A percentile compares a stretch with the other conserved stretches of the same genome.
These are phyloP conservation scores for Elephas maximus DNA, from an alignment of 2,113 vertebrate genomes.

Conservation along the genomic window DNA sequence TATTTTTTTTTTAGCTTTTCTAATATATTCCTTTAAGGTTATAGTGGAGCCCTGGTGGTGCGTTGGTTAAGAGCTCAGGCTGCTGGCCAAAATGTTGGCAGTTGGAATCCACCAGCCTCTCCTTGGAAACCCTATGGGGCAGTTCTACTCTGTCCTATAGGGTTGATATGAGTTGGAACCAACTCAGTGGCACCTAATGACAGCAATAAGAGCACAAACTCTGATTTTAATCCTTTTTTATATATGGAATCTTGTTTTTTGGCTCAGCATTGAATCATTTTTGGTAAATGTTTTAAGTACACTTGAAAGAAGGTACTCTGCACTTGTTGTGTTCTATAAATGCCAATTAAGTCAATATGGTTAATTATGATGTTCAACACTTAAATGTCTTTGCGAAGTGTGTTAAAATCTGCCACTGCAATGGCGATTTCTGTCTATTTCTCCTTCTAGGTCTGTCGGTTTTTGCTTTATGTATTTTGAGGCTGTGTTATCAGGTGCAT, in stretches of 20 bases:
- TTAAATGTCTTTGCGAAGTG: background rate
- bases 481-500: background rate
- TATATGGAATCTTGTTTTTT: background rate
- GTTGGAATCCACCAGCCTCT: no score
- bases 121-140: no score
- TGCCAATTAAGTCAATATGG: background rate
- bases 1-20: background rate
- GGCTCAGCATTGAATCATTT: background rate
- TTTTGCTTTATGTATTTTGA: constrained; percentile 17
- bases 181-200: no score
- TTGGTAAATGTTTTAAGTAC: constrained; percentile 8
- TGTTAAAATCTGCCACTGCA: no score
- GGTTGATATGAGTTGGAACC: no score
- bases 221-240: background rate
- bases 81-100: no score
- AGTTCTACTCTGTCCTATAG: no score
- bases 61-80: no score
- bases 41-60: no score
- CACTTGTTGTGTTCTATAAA: background rate
- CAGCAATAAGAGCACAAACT: background rate
- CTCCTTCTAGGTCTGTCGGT: background rate
- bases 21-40: background rate
- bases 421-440: background rate
- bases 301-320: background rate
- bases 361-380: background rate